Conservation (phyloP, 1,140 invertebrate genomes). For the Pantala flavescens region DNA sequence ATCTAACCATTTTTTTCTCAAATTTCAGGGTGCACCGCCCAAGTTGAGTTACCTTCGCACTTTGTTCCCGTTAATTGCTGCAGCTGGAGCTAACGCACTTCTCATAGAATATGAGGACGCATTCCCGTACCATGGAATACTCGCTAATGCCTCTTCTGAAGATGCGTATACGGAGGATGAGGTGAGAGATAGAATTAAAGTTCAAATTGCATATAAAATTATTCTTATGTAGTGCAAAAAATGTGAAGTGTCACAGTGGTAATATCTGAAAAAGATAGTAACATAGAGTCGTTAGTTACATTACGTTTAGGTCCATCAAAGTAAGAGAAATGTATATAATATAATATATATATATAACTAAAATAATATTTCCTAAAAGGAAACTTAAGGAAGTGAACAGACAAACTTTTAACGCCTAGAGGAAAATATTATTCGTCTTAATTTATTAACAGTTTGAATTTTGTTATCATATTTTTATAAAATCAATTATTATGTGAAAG, state of each 20-base stretch:
- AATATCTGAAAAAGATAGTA: constrained; percentile 27
- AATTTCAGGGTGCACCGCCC: neutral
- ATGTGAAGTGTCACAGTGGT: constrained; percentile 21
- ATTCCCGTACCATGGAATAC: constrained; percentile 38
- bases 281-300: no score
- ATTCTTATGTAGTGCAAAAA: constrained; percentile 25
- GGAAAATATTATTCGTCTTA: no score
- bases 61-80: constrained; percentile 43
- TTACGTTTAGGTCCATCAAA: no score
- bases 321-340: no score
- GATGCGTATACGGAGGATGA: constrained; percentile 38
- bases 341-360: no score
- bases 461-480: no score
- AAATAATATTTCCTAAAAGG: no score
- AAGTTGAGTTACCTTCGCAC: constrained; percentile 35
- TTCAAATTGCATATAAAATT: constrained; percentile 31
- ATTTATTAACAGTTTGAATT: no score
- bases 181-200: constrained; percentile 28
- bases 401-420: no score
- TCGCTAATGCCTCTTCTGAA: constrained; percentile 31
- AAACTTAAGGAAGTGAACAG: no score
- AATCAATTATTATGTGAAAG: no score
- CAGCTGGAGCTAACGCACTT: constrained; percentile 40
- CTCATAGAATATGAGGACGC: constrained; percentile 45
- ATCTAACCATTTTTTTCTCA: no score